Evolutionary conservation across 2,888 invertebrate genomes (phyloP).

Genomic region (Drosophila merina): DNA sequence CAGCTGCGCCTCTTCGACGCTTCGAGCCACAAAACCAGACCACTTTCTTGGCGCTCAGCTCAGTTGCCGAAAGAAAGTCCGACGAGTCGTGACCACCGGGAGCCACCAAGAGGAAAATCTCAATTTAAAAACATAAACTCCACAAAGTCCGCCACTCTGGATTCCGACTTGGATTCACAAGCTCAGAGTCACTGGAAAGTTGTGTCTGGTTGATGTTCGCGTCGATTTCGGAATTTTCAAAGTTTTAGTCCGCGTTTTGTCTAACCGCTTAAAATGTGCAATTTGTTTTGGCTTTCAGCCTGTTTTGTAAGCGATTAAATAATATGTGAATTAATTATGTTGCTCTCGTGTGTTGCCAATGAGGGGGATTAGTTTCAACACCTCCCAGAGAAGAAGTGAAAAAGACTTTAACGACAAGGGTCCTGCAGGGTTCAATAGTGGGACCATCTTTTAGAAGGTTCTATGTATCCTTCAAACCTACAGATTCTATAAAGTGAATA

Average conservation of each 20-base stretch:
- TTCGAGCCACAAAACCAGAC: slow-evolving; percentile 80
- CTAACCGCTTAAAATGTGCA: slow-evolving; percentile 55
- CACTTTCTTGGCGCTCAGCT: slow-evolving; percentile 82
- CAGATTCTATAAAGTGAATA: too few relatives aligned
- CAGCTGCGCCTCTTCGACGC: slow-evolving; percentile 57
- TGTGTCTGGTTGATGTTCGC: slow-evolving; percentile 16
- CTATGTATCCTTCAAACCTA: too few relatives aligned
- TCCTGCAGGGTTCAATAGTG: too few relatives aligned
- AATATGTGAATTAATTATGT: slow-evolving; percentile 29
- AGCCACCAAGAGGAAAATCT: slow-evolving; percentile 45
- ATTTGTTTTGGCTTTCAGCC: slow-evolving; percentile 45
- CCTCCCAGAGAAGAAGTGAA: not conserved
- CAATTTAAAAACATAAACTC: slow-evolving; percentile 9
- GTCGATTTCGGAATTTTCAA: slow-evolving; percentile 32
- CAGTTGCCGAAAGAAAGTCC: slow-evolving; percentile 83
- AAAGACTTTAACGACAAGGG: not conserved
- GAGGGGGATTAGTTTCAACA: not conserved
- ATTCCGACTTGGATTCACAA: slow-evolving; percentile 14
- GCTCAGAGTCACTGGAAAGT: slow-evolving; percentile 29
- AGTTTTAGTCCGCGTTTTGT: slow-evolving; percentile 35
- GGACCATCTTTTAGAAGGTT: too few relatives aligned
- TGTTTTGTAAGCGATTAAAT: slow-evolving; percentile 67
- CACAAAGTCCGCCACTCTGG: slow-evolving; percentile 11
- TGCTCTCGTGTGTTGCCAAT: slow-evolving; percentile 6
- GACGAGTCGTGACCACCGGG: slow-evolving; percentile 64